These are phyloP conservation scores for Pseudocheirus occidentalis DNA, from an alignment of 2,797 vertebrate genomes.

Conservation along the genomic window DNA sequence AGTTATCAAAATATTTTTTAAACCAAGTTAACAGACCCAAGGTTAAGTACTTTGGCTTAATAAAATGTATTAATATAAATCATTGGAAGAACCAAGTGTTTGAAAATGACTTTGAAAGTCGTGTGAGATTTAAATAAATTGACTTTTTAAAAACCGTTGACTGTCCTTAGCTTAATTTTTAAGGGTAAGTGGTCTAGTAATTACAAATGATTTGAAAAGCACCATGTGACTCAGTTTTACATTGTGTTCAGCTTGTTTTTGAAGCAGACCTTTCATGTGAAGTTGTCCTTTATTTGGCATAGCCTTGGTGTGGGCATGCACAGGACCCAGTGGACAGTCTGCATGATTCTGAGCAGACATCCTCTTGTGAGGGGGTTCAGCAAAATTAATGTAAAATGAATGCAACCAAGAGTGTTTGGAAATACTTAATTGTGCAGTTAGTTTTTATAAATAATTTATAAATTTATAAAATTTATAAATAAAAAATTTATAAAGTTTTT, in stretches of 20 bases:
- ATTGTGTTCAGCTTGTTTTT: background rate
- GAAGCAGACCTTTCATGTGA: background rate
- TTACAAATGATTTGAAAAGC: slow-evolving; percentile 24
- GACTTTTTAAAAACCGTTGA: slow-evolving; percentile 17
- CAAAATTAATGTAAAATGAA: slow-evolving; percentile 22
- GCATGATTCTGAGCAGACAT: slow-evolving; percentile 33
- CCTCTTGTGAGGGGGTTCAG: background rate
- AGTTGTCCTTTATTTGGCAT: background rate
- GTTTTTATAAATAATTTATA: slow-evolving; percentile 7
- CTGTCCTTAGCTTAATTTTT: slow-evolving; percentile 8
- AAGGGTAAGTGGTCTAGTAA: background rate
- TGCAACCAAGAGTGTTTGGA: slow-evolving; percentile 6
- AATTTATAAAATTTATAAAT: too few relatives aligned
- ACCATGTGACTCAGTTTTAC: background rate
- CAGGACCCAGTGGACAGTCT: background rate
- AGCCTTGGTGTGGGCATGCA: background rate
- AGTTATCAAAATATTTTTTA: background rate
- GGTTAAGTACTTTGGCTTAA: background rate
- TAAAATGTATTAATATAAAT: background rate
- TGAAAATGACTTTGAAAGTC: slow-evolving; percentile 36
- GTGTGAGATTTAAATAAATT: slow-evolving; percentile 17
- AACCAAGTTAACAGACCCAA: background rate
- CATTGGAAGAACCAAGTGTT: slow-evolving; percentile 23
- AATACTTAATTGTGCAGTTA: background rate
- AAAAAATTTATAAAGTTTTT: too few relatives aligned